These are phyloP conservation scores for Glaucomys volans DNA, from an alignment of 2,113 vertebrate genomes.

Conservation along the genomic window DNA sequence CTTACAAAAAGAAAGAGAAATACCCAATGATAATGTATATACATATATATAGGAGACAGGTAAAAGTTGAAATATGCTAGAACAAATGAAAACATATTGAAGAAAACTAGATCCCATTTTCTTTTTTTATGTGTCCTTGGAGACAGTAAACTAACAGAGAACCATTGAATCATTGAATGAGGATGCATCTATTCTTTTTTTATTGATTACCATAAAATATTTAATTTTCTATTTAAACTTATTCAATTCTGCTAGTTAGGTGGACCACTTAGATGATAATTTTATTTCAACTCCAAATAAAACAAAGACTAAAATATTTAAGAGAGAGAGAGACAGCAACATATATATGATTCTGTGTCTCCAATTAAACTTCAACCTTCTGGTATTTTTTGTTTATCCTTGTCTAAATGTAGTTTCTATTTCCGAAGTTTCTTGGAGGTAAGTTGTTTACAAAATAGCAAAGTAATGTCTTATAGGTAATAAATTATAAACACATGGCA, in stretches of 20 bases:
- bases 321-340: conserved; percentile 33
- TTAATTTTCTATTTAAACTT: conserved; percentile 50
- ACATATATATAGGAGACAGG: background rate
- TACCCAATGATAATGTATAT: background rate
- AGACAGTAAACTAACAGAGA: background rate
- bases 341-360: background rate
- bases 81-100: background rate
- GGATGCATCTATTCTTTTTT: background rate
- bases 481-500: conserved; percentile 12
- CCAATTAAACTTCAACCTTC: conserved; percentile 47
- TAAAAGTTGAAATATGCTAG: background rate
- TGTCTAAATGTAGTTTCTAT: conserved; percentile 39
- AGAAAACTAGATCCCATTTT: background rate
- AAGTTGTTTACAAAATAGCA: conserved; percentile 15
- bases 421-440: conserved; percentile 50
- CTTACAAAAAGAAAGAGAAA: background rate
- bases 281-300: conserved; percentile 53
- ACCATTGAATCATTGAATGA: background rate
- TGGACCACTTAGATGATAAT: background rate
- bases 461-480: conserved; percentile 6
- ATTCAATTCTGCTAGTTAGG: conserved; percentile 64
- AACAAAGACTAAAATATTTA: conserved; percentile 44
- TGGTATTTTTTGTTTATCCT: conserved; percentile 26
- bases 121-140: background rate
- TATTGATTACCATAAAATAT: conserved; percentile 58